Evolutionary conservation across 2,888 invertebrate species (phyloP), one percentile per base, ranked within the genome.

Genomic region (Agrotis puta): DNA sequence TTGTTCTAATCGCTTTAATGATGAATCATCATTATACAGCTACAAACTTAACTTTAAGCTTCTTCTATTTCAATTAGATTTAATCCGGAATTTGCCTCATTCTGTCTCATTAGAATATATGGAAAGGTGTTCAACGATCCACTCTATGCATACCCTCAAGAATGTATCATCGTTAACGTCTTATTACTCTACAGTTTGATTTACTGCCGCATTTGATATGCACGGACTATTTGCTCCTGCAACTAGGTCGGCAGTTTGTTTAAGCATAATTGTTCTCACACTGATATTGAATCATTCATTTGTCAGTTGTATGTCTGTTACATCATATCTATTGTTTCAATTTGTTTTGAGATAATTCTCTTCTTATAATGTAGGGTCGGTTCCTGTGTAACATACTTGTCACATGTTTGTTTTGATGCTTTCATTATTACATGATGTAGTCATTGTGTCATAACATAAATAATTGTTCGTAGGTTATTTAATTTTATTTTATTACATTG

Each of bases 231-330:
- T 81, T 64, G 59, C 61, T 69, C 20, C 57, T 54, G 53, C 45
- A 79, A 59, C 62, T 84, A 62, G 82, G 84, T 71, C 84, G 43
- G 22, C 47, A 27, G 71, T 78, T 71, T 64, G 53, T 83, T 76
- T 73, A 78, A 74, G 69, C 51, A 65, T 80, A 70, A 74, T 78
- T 77, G 69, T 83, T 83, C 83, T 64, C 83, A 83, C 76, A 81
- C 74, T 77, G 83, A 79, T 79, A 77, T 78, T 82, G 80, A 67
- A 75, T 72, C 71, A 75, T 64, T 77, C 56, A 79, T 72, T 80
- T 72, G 64, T 43, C 24, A 64, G 53, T 71, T 18, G 39, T 22
- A 47, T 77, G 79, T 47, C 39, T 22, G 61, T 80, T 83, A 73
- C 80, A 83, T 85, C 81, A 85, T 53, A 56, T 63, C 58, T 69